A percentile compares a stretch with the other conserved stretches of the same genome.
These are phyloP conservation scores for Drosophila ezoana DNA, from an alignment of 2,888 invertebrate species.

Conservation along the genomic window DNA sequence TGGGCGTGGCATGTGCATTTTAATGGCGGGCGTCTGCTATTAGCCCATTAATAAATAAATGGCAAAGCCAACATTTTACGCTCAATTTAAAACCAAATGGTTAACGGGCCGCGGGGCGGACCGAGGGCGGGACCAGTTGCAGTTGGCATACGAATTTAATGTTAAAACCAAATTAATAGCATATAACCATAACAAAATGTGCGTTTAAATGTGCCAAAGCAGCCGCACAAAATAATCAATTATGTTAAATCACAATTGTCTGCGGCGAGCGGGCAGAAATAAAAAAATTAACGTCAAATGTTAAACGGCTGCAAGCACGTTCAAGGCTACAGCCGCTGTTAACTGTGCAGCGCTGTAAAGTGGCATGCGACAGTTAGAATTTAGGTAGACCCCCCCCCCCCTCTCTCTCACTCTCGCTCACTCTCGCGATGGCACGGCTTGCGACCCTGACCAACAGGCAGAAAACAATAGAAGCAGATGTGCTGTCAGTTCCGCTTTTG, in stretches of 20 bases:
- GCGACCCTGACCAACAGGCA: slow-evolving; percentile 61
- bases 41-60: slow-evolving; percentile 51
- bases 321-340: slow-evolving; percentile 39
- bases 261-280: neutral
- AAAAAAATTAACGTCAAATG: slow-evolving; percentile 28
- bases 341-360: slow-evolving; percentile 33
- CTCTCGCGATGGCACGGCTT: too few species aligned
- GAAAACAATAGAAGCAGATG: slow-evolving; percentile 3
- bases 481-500: too few species aligned
- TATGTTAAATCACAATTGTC: slow-evolving; percentile 34
- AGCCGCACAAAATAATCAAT: slow-evolving; percentile 44
- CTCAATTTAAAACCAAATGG: slow-evolving; percentile 31
- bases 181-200: slow-evolving; percentile 28
- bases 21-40: slow-evolving; percentile 12
- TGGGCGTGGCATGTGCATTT: slow-evolving; percentile 36
- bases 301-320: slow-evolving; percentile 16
- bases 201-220: slow-evolving; percentile 37
- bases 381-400: slow-evolving; percentile 15
- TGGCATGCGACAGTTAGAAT: slow-evolving; percentile 69
- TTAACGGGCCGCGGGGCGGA: neutral
- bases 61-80: slow-evolving; percentile 38
- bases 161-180: slow-evolving; percentile 26
- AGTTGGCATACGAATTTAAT: slow-evolving; percentile 13
- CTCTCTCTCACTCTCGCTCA: too few species aligned
- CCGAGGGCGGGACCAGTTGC: too few species aligned